Percentiles rank a stretch among this genome's conserved stretches.
Evolutionary conservation across 1,140 invertebrate species (phyloP).

Genomic region (Tribolium madens): DNA sequence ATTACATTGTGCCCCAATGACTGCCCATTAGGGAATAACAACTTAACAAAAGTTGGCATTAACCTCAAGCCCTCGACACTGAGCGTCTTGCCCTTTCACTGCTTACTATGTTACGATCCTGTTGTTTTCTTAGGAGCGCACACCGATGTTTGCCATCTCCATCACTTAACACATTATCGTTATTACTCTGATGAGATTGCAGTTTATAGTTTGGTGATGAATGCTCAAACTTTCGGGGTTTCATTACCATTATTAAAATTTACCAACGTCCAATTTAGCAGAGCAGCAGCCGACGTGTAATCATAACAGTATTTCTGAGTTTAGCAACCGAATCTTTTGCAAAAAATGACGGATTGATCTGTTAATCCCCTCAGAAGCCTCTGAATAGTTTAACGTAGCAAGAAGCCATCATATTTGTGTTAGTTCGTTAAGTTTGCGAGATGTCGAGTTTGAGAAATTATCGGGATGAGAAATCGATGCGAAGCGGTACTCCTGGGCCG

Average conservation of each 20-base stretch:
- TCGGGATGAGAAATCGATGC: conserved; percentile 10
- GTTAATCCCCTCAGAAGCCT: too few relatives aligned
- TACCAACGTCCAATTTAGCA: conserved; percentile 14
- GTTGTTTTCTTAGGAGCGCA: conserved; percentile 27
- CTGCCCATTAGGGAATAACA: conserved; percentile 33
- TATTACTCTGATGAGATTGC: conserved; percentile 38
- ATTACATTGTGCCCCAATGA: conserved; percentile 34
- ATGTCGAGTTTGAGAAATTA: neutral
- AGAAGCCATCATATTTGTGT: neutral
- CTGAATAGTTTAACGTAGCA: too few relatives aligned
- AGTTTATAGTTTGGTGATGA: conserved; percentile 35
- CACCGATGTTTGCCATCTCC: conserved; percentile 27
- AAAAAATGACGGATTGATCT: too few relatives aligned
- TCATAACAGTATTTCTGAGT: conserved; percentile 22
- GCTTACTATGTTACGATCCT: conserved; percentile 8
- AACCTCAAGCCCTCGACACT: conserved; percentile 10
- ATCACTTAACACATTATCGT: conserved; percentile 37
- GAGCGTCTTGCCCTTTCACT: conserved; percentile 33
- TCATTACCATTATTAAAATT: conserved; percentile 37
- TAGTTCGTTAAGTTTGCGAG: neutral
- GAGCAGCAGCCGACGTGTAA: conserved; percentile 10
- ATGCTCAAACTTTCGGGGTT: conserved; percentile 32
- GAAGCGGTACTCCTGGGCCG: neutral
- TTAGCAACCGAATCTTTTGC: too few relatives aligned
- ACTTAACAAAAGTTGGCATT: conserved; percentile 35